A percentile compares a stretch with the other conserved stretches of the same genome.
Conservation (phyloP, 2,113 vertebrate genomes). For the Xyrauchen texanus region DNA sequence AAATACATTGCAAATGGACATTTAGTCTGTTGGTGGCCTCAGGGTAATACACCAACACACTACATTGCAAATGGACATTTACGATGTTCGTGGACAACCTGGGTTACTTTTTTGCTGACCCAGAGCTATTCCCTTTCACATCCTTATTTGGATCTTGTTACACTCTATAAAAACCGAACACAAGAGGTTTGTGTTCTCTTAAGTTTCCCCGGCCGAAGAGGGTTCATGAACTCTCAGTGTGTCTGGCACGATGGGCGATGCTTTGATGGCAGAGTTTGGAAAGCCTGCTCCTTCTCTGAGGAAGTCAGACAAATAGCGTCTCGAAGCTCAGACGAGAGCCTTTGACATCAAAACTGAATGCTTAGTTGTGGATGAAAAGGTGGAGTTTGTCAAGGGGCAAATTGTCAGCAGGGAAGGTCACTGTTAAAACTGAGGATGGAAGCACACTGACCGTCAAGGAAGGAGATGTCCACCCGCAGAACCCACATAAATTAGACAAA, state of each 20-base stretch:
- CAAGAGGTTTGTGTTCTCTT: not conserved
- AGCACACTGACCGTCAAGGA: constrained; percentile 76
- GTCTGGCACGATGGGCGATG: constrained; percentile 66
- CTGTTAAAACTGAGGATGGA: constrained; percentile 70
- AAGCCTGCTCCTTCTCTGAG: constrained; percentile 72
- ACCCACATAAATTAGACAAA: constrained; percentile 82
- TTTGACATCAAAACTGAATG: constrained; percentile 78
- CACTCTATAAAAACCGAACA: constrained; percentile 41
- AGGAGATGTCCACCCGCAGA: constrained; percentile 74
- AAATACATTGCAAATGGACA: too few species aligned
- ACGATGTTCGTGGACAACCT: too few species aligned
- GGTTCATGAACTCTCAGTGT: constrained; percentile 9
- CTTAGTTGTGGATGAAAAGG: constrained; percentile 73
- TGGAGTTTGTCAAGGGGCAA: constrained; percentile 74
- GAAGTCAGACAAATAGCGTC: constrained; percentile 77
- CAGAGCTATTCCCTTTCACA: constrained; percentile 19
- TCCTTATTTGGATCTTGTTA: constrained; percentile 49
- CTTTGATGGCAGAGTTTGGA: constrained; percentile 74
- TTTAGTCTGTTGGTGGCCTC: too few species aligned
- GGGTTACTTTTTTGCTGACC: not conserved
- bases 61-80: too few species aligned
- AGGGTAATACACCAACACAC: too few species aligned
- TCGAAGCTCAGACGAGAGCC: constrained; percentile 75
- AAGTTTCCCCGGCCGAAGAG: constrained; percentile 20
- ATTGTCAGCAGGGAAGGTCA: constrained; percentile 71